These are phyloP conservation scores for Porites lutea DNA, from an alignment of 64 coral and sea anemone genomes.

Conservation along the genomic window DNA sequence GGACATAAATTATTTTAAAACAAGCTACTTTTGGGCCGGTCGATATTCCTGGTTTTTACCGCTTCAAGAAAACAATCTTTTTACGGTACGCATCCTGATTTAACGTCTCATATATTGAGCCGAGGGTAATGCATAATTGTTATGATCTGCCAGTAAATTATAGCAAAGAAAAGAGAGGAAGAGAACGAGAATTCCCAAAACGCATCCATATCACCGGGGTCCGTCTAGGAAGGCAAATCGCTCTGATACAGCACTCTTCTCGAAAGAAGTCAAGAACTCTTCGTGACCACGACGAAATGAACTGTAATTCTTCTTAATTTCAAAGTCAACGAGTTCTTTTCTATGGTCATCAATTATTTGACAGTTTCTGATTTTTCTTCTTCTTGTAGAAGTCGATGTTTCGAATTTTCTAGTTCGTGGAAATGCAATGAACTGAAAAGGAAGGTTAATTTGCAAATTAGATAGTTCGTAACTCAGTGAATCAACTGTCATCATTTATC, in stretches of 20 bases:
- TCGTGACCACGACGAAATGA: conserved; percentile 9
- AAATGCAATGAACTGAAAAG: conserved; percentile 2
- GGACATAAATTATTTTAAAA: too few relatives aligned
- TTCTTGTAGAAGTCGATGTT: neutral
- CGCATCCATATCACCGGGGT: conserved; percentile 3
- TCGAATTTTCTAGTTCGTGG: neutral
- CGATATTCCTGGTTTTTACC: too few relatives aligned
- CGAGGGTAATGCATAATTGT: conserved; percentile 8
- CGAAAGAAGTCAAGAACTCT: neutral
- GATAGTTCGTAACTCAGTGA: too few relatives aligned
- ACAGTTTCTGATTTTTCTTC: neutral
- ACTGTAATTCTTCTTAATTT: neutral
- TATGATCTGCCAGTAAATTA: conserved; percentile 7
- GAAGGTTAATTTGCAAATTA: neutral
- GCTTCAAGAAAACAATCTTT: too few relatives aligned
- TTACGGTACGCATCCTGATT: too few relatives aligned
- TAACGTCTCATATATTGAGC: too few relatives aligned
- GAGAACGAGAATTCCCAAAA: neutral
- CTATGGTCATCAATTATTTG: conserved; percentile 1
- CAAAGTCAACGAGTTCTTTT: neutral
- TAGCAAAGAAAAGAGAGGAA: conserved; percentile 6
- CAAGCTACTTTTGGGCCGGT: too few relatives aligned
- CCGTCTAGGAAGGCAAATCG: neutral
- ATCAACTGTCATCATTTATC: too few relatives aligned
- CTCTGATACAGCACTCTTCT: neutral